Base-by-base conservation (phyloP, 2,888 invertebrate species). In the Deroplatys truncata region DNA sequence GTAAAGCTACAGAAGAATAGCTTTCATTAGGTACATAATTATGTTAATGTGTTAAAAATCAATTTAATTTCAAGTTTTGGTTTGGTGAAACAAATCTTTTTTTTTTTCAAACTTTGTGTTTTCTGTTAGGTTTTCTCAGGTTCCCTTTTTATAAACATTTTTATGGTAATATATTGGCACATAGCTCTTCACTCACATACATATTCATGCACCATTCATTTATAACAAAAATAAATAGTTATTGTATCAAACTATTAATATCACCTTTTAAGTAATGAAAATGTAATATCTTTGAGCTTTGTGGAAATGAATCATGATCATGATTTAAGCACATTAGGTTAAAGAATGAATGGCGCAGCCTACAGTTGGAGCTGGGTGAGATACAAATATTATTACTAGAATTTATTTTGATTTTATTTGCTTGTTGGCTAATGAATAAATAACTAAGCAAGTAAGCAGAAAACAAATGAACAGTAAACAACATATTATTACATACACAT, bases 181-280 rank as follows among this genome's bases (percentile, higher is more conserved):
- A 82, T 43, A 82, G 25, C 83, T 83, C 83, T 87, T 83, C 31
- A 35, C 28, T 87, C 87, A 43, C 31, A 43, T 87, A 87, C 28
- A 84, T 56, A 86, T 89, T 87, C 86, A 84, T 43, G 43, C 43
- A 43, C 28, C 49, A 86, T 86, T 49, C 84, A 86, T 83, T 84
- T 86, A 35, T 89, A 86, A 89, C 86, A 89, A 86, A 89, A 89
- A 84, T 89, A 89, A 89, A 82, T 72, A 82, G 83, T 87, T 86
- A 86, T 89, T 49, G 20, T 89, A 89, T 89, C 56, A 84, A 89
- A 89, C 31, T 86, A 49, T 89, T n/a, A 86, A 85, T 56, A 89
- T 49, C 56, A 84, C 86, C 82, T 56, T 89, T 43, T 72, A 35
- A 84, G 28, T 28, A 82, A 84, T 86, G 28, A 89, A 84, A 87